Evolutionary conservation across 2,113 vertebrate genomes (phyloP), one percentile per base, ranked within the genome.

Genomic region (Opisthocomus hoazin): DNA sequence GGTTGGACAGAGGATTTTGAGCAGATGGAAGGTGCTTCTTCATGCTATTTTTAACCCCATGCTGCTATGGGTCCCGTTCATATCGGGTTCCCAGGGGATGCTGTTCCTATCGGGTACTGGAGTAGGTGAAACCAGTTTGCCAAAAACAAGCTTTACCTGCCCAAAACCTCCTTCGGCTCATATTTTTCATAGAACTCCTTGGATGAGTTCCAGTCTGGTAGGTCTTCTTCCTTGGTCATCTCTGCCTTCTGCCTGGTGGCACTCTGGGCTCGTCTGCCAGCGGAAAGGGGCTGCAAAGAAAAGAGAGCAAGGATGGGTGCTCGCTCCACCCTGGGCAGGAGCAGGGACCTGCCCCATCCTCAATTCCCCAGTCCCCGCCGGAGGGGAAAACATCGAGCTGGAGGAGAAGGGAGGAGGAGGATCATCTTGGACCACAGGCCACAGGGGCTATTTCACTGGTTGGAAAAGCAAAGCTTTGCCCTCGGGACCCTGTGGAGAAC

Each of bases 101-200:
- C 75, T 65, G 46, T 58, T 82, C 46, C 65, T 39, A 3, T 43
- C 4, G 2, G 36, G 24, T 41, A 21, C 76, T 14, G 56, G 57
- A 76, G 53, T 24, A 23, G 0, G 1, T 9, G 57, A 48, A 87
- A 87, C 30, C 30, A 74, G 15, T 37, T 88, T 23, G 41, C 10
- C 14, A 43, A 39, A 66, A 27, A 16, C 14, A 41, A 71, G 34
- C 36, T 53, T 96, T 98, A 99, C 98, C 98, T 98, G 97, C 98
- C 98, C 75, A 99, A 89, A 89, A 99, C 93, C 96, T 99, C 99
- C 96, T 99, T 99, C 4, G 99, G 98, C 26, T 99, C 99, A 78
- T 99, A 99, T 92, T 99, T 99, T 87, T 99, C 98, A 18, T 99
- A 99, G 89, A 99, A 99, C 86, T 99, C 98, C 94, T 99, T 97